Evolutionary conservation across 2,888 invertebrate genomes (phyloP), one percentile per base, ranked within the genome.

Genomic region (Drosophila multiciliata): DNA sequence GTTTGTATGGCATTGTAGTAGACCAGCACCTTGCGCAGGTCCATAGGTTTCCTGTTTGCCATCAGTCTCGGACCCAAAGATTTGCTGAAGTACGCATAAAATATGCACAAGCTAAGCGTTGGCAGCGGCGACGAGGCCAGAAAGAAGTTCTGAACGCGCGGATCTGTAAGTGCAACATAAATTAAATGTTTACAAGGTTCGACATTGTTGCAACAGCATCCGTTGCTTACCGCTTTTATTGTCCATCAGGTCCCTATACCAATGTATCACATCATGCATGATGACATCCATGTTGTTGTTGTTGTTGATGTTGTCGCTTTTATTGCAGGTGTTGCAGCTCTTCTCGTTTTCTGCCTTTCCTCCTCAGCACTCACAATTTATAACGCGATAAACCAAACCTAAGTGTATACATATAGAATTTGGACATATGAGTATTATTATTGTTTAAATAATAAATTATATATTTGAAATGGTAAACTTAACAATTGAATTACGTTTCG

Each of bases 111-210:
- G 64, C 95, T 94, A 63, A 98, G 91, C 78, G 98, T 98, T 54
- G 98, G 98, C 91, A 96, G 94, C 23, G 98, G 98, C 72, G 97
- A 97, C 87, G 96, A 96, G 97, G 98, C 97, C 96, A 98, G 95
- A 74, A 96, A 94, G 97, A 97, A 98, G 91, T 96, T 96, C 89
- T 96, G 97, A 62, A 98, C 97, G 80, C 98, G 95, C 50, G 97
- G 97, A 95, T 99, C 99, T 97, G 94, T 42, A 3, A 11, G 32
- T 9, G 3, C 29, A 4, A 11, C 48, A 48, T 33, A 1, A 12
- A 23, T 33, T 17, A 17, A 45, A 17, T 9, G 6, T 11, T 15
- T 1, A 20, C 17, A 11, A 15, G 7, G 1, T 12, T 29, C 15
- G 7, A 15, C 15, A 23, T 26, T 23, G 45, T 45, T 45, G 45